These are phyloP conservation scores for Epizoanthus scotinus DNA, from an alignment of 92 coral and sea anemone genomes.

Conservation along the genomic window DNA sequence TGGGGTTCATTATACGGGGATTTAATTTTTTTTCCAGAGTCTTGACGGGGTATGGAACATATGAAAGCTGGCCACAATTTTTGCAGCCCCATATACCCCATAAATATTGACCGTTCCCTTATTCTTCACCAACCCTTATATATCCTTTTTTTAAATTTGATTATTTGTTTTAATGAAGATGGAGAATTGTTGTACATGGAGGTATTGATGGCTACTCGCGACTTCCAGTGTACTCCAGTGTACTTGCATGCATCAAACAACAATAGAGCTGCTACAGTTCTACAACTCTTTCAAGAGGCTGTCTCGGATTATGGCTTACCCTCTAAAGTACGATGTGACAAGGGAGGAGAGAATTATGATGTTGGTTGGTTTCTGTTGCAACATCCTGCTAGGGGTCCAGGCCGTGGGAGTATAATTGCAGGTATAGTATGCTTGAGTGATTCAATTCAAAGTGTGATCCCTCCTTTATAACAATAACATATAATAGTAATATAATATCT, in stretches of 20 bases:
- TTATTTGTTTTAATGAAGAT: too few species aligned
- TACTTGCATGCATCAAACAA: slow-evolving; percentile 1
- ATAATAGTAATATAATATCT: too few species aligned
- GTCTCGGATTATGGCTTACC: slow-evolving; percentile 24
- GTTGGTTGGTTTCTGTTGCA: slow-evolving; percentile 24
- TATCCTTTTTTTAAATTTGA: too few species aligned
- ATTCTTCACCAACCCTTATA: background rate
- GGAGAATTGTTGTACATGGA: slow-evolving; percentile 19
- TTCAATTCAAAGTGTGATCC: too few species aligned
- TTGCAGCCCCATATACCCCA: too few species aligned
- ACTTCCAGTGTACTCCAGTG: background rate
- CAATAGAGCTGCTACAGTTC: slow-evolving; percentile 29
- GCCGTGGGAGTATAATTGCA: slow-evolving; percentile 40
- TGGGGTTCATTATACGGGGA: too few species aligned
- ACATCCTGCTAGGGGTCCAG: slow-evolving; percentile 32
- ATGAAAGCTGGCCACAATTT: too few species aligned
- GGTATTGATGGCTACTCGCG: slow-evolving; percentile 3
- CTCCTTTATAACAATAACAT: too few species aligned
- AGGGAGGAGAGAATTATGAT: slow-evolving; percentile 10
- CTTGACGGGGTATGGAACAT: too few species aligned
- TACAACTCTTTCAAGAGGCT: slow-evolving; percentile 41
- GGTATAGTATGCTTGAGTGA: too few species aligned
- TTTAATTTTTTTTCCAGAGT: too few species aligned
- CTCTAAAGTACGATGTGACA: slow-evolving; percentile 38
- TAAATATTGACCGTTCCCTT: too few species aligned